A percentile compares a stretch with the other conserved stretches of the same genome.
Conservation (phyloP, 2,113 vertebrate species). For the Psittacus erithacus region DNA sequence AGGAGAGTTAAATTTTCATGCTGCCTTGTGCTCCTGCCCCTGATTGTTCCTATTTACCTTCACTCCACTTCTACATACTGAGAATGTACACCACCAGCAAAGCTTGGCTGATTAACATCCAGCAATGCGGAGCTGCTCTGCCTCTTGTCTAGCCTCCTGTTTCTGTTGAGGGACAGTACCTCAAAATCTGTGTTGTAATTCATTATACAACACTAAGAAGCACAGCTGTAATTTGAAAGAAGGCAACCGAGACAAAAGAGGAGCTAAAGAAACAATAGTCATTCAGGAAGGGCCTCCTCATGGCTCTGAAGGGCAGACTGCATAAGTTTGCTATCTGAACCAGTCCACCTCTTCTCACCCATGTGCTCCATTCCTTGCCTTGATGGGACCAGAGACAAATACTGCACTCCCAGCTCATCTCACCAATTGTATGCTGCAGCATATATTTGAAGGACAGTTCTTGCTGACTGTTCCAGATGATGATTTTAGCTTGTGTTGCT, state of each 20-base stretch:
- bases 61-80: neutral
- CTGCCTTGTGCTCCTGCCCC: neutral
- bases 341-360: neutral
- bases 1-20: neutral
- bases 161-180: neutral
- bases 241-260: neutral
- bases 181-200: neutral
- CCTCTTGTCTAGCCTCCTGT: neutral
- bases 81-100: neutral
- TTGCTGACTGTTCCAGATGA: neutral
- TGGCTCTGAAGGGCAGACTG: neutral
- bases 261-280: neutral
- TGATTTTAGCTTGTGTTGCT: neutral
- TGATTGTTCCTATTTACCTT: neutral
- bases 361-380: neutral
- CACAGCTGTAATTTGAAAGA: neutral
- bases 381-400: neutral
- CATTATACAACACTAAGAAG: neutral
- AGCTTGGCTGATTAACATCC: neutral
- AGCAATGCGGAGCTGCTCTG: neutral
- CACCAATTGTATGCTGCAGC: neutral
- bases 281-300: neutral
- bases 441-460: neutral
- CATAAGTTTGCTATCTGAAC: neutral
- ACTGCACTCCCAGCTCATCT: neutral